Percentiles rank a stretch among this genome's conserved stretches.
Evolutionary conservation across 1,140 invertebrate species (phyloP).

Genomic region (Heliconius himera): DNA sequence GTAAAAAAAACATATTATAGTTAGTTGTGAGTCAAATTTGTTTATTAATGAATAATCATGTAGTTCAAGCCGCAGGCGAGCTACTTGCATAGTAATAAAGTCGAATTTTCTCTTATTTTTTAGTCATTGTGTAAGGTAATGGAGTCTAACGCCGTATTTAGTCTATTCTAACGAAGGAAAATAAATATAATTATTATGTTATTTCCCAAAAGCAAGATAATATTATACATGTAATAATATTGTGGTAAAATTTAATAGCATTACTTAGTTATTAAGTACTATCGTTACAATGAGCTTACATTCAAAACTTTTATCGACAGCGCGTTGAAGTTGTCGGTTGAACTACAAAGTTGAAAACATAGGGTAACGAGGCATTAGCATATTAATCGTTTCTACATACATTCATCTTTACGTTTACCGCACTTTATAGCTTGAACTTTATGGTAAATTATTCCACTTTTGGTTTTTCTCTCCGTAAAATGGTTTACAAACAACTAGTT

Average conservation of each 20-base stretch:
- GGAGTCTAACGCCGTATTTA: no score
- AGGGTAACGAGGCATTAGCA: slow-evolving; percentile 12
- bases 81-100: no score
- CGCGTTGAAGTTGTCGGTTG: slow-evolving; percentile 10
- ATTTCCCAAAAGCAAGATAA: not conserved
- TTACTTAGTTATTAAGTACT: slow-evolving; percentile 7
- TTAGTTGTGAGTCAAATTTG: no score
- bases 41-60: no score
- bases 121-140: no score
- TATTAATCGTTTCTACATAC: slow-evolving; percentile 7
- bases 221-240: not conserved
- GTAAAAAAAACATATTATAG: no score
- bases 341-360: slow-evolving; percentile 15
- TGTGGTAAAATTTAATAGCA: not conserved
- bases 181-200: no score
- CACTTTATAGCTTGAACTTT: not conserved
- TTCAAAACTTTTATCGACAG: slow-evolving; percentile 14
- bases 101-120: no score
- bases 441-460: not conserved
- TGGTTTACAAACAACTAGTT: no score
- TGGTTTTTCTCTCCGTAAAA: not conserved
- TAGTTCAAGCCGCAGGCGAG: no score
- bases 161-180: no score
- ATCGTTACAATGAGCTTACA: slow-evolving; percentile 12
- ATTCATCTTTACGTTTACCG: not conserved